Base-by-base conservation (phyloP, 2,797 vertebrate genomes). In the Pempheris klunzingeri region DNA sequence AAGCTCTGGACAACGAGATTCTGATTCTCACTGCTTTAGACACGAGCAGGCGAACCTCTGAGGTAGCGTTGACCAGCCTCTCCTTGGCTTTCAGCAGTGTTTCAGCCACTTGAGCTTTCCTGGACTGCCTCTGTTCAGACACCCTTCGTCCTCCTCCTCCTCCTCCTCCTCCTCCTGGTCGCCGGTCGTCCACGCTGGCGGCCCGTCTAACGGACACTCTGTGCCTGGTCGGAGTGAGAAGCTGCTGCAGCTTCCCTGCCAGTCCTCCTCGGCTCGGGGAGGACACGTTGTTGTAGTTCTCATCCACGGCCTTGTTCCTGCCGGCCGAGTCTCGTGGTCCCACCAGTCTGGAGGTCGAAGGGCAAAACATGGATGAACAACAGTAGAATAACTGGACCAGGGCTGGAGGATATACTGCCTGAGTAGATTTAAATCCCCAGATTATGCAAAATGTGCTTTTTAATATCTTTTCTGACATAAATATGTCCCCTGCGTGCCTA, bases 161-260 rank as follows among this genome's bases (percentile, higher is more conserved):
- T 47, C 70, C 81, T 44, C 73, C 78, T 4, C 82, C 49, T 0
- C 74, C 55, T 7, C 91, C 54, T 4, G 86, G 75, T 12, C 92
- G 76, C 1, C 95, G 91, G 72, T 94, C 93, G 4, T 95, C 95
- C 71, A 96, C 78, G 53, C 94, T 95, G 71, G 94, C 90, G 0
- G 95, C 90, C 0, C 94, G 90, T 0, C 94, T 82, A 0, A 83
- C 90, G 0, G 91, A 92, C 6, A 78, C 22, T 2, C 95, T 34
- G 84, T 93, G 89, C 11, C 93, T 88, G 1, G 95, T 94, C 0
- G 97, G 97, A 0, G 97, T 97, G 41, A 98, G 95, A n/a, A 98
- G 94, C 91, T 97, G 96, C 87, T 98, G 97, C 2, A 98, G 94
- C 50, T 97, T 97, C 41, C 95, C 95, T 0, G 96, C 95, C 84